phyloP scores from a whole-genome alignment of 2,113 vertebrate genomes.

The Lophura nycthemera region DNA sequence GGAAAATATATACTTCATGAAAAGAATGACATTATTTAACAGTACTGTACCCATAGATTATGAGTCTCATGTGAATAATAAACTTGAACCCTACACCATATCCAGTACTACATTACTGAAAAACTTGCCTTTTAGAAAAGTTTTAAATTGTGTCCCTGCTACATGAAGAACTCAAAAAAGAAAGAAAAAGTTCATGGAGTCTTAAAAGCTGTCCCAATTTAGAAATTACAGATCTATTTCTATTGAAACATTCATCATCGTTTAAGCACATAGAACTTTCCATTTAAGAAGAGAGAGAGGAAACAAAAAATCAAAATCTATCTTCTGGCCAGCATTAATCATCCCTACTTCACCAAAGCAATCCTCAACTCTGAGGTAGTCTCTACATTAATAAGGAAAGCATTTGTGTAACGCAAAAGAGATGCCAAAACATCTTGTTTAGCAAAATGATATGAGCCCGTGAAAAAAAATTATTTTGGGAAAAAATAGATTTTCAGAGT shows the following conservation, averaged over 20 bases:
- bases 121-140: conserved; percentile 16
- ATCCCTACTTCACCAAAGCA: neutral
- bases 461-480: neutral
- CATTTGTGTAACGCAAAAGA: neutral
- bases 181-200: neutral
- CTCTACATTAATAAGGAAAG: neutral
- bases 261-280: neutral
- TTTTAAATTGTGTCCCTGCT: conserved; percentile 43
- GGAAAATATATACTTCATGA: conserved; percentile 58
- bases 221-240: neutral
- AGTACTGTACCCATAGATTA: conserved; percentile 41
- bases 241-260: neutral
- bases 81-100: neutral
- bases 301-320: neutral
- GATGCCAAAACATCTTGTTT: neutral
- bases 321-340: neutral
- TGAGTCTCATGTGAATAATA: conserved; percentile 48
- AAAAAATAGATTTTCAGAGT: neutral
- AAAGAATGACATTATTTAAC: conserved; percentile 65
- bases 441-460: neutral
- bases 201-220: neutral
- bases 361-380: neutral
- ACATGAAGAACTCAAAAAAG: neutral
- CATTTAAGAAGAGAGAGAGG: neutral
- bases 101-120: conserved; percentile 10